Conservation (phyloP, 2,888 invertebrate genomes). For the Idaea biselata region DNA sequence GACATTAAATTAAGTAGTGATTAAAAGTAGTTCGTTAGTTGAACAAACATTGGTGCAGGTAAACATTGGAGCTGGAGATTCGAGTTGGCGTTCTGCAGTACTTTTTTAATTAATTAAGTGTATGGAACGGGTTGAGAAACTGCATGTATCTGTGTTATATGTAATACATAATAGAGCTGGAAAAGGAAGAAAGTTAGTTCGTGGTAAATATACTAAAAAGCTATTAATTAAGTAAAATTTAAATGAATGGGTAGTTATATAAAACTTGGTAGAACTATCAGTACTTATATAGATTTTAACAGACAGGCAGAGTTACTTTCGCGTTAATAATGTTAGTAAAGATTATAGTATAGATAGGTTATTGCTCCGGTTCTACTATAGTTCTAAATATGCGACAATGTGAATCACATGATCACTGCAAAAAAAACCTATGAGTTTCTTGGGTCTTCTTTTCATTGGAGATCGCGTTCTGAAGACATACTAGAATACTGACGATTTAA, state of each 20-base stretch:
- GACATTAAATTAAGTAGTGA: conserved; percentile 52
- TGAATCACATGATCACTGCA: too few relatives aligned
- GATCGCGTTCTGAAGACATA: too few relatives aligned
- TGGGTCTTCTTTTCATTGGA: too few relatives aligned
- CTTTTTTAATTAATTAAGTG: conserved; percentile 76
- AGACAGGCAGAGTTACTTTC: too few relatives aligned
- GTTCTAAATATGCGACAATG: too few relatives aligned
- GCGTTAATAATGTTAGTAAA: too few relatives aligned
- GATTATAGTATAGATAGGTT: too few relatives aligned
- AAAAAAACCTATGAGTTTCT: too few relatives aligned
- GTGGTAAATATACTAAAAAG: conserved; percentile 34
- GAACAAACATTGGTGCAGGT: conserved; percentile 64
- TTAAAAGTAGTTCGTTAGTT: conserved; percentile 58
- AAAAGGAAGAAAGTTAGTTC: conserved; percentile 35
- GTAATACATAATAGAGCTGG: conserved; percentile 29
- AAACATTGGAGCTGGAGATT: conserved; percentile 51
- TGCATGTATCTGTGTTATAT: conserved; percentile 38
- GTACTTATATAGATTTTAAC: too few relatives aligned
- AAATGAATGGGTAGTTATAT: background rate
- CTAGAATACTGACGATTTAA: too few relatives aligned
- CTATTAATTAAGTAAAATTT: conserved; percentile 26
- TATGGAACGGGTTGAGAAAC: conserved; percentile 56
- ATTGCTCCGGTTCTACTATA: too few relatives aligned
- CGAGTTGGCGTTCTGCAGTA: conserved; percentile 49
- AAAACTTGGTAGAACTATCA: too few relatives aligned